Evolutionary conservation across 2,888 invertebrate species (phyloP), one percentile per base, ranked within the genome.

Genomic region (Dastarcus helophoroides): DNA sequence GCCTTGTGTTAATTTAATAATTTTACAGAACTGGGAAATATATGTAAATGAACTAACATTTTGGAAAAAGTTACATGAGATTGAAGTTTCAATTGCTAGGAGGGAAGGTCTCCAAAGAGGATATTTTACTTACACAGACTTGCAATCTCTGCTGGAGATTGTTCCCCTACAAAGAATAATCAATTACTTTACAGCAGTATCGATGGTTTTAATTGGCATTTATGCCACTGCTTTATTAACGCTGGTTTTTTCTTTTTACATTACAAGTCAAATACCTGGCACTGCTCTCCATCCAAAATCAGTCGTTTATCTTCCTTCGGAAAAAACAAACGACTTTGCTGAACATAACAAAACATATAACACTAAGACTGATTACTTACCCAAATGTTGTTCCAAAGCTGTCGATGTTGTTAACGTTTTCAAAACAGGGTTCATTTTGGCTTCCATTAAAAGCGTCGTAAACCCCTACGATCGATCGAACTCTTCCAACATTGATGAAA

Each of bases 91-190:
- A 31, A 64, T 91, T 43, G 89, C 90, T 3, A 64, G 74, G 42
- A 71, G 71, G 46, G 79, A 88, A 63, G 82, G 79, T 8, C 59
- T 59, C 16, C 63, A 68, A 39, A 70, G 86, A 13, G 88, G 86
- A 2, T 85, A 81, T 77, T 79, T 80, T 51, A 84, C 88, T 1
- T 89, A 89, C 53, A 69, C 77, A 1, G 89, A 90, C 64, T 62
- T 89, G 31, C 62, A 69, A 42, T 72, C 69, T 36, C 50, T 77
- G 13, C 53, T 71, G 28, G 59, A 63, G 32, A 57, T 58, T 14
- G 50, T 66, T 31, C 67, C 68, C 35, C 46, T 69, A 23, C 44
- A 62, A 13, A 54, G 63, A n/a, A 42, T 75, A 9, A 51, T 69
- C 14, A 64, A 69, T 34, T 62, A 65, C 24, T 36, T 72, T 22